Percentiles rank a stretch among this genome's conserved stretches.
These are phyloP conservation scores for Spicauda simplicius DNA, from an alignment of 2,888 invertebrate genomes.

Conservation along the genomic window DNA sequence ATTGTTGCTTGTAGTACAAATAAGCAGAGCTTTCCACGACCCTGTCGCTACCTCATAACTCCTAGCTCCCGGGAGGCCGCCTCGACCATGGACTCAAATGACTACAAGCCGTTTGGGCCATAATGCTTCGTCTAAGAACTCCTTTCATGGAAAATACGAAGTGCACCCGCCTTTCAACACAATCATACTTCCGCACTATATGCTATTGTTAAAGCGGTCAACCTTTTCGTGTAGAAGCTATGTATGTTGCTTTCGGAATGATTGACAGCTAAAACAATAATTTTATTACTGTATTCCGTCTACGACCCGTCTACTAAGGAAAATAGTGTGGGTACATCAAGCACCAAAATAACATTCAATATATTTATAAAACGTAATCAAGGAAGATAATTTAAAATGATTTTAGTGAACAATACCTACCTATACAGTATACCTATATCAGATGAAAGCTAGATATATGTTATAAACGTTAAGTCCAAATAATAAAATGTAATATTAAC, in stretches of 20 bases:
- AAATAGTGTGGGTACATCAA: no score
- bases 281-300: constrained; percentile 18
- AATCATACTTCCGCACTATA: background rate
- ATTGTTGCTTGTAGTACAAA: constrained; percentile 75
- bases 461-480: no score
- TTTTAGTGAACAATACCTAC: no score
- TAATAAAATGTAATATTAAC: no score
- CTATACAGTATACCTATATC: no score
- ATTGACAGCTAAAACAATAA: constrained; percentile 27
- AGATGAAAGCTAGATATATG: no score
- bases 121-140: background rate
- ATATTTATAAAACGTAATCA: no score
- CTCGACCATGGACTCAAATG: constrained; percentile 12
- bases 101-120: constrained; percentile 21
- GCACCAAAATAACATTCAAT: no score
- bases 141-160: constrained; percentile 9
- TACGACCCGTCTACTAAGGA: no score
- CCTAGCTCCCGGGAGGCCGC: constrained; percentile 18
- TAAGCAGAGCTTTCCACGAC: constrained; percentile 53
- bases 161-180: background rate
- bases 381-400: no score
- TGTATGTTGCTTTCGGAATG: constrained; percentile 24
- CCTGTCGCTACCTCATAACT: constrained; percentile 13
- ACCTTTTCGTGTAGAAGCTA: constrained; percentile 15
- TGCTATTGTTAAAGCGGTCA: constrained; percentile 24